Base-by-base conservation (phyloP, 2,797 vertebrate genomes). In the Sebastes steindachneri region DNA sequence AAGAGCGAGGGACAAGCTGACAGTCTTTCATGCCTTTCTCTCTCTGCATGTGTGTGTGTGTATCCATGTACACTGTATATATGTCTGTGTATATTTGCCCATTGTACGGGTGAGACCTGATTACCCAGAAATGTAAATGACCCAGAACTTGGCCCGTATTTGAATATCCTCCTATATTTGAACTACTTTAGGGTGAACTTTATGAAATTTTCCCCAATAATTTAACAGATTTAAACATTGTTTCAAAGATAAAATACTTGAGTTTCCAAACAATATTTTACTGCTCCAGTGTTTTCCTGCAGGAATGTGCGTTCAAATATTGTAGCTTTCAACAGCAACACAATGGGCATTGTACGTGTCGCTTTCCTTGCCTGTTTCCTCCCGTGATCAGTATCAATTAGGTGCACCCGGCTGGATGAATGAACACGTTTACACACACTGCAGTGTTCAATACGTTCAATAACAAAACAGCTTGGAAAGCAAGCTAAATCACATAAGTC, bases 1-100 rank as follows among this genome's bases (percentile, higher is more conserved):
- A 54, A 80, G 60, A 82, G 73, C 72, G 67, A 72, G 45, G 59
- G 68, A 77, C 45, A 53, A 80, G 74, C 75, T 5, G 45, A 76
- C 75, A 66, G 37, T 89, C 75, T 91, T 89, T 92, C 35, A 88
- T 91, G 84, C 78, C 31, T 66, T 72, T 73, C 77, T 86, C 55
- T 82, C 29, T 59, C 48, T 75, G 4, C 68, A 41, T 67, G 60
- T 25, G 35, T 73, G 45, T 48, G 60, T 37, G 29, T 73, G 17
- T 48, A 48, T 83, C 69, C 71, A 55, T 83, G 14, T 35, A 48
- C 41, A 45, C 41, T 88, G 62, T 79, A n/a, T 37, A 19, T 21
- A 19, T 21, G 45, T 65, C 15, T 75, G 67, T 85, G 21, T 73
- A 37, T 68, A 58, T 68, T 21, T 78, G 53, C 5, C 45, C 45